phyloP scores from a whole-genome alignment of 2,888 invertebrate species.

The Terebella lapidaria region DNA sequence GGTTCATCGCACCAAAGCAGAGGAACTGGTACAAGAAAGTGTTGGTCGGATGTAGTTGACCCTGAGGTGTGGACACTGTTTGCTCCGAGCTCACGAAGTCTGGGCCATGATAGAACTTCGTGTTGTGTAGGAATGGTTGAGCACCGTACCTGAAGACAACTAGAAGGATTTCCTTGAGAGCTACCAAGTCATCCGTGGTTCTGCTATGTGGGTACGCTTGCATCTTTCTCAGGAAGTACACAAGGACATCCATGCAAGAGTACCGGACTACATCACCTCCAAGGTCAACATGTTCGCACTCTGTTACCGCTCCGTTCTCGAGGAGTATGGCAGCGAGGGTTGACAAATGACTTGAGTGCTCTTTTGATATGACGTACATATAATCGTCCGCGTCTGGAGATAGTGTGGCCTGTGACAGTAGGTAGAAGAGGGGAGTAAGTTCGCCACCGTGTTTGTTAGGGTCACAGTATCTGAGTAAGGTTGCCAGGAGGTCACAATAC shows the following conservation, averaged over 20 bases:
- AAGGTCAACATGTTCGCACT: slow-evolving; percentile 3
- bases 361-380: slow-evolving; percentile 6
- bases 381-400: slow-evolving; percentile 4
- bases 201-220: slow-evolving; percentile 4
- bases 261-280: background rate
- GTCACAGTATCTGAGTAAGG: background rate
- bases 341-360: slow-evolving; percentile 1
- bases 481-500: background rate
- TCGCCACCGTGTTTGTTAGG: background rate
- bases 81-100: background rate
- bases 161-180: slow-evolving; percentile 2
- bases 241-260: slow-evolving; percentile 16
- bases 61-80: background rate
- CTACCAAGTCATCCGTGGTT: slow-evolving; percentile 5
- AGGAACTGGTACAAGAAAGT: slow-evolving; percentile 19
- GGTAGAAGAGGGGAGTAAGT: slow-evolving; percentile 14
- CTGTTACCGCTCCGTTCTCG: slow-evolving; percentile 14
- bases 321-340: slow-evolving; percentile 4
- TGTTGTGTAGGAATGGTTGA: background rate
- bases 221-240: slow-evolving; percentile 5
- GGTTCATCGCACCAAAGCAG: slow-evolving; percentile 18
- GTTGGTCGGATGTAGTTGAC: slow-evolving; percentile 10
- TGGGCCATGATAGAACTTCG: background rate
- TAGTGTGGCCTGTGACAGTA: slow-evolving; percentile 11
- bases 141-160: slow-evolving; percentile 17